A percentile compares a stretch with the other conserved stretches of the same genome.
Conservation (phyloP, 1,140 invertebrate species). For the Solenopsis fugax region DNA sequence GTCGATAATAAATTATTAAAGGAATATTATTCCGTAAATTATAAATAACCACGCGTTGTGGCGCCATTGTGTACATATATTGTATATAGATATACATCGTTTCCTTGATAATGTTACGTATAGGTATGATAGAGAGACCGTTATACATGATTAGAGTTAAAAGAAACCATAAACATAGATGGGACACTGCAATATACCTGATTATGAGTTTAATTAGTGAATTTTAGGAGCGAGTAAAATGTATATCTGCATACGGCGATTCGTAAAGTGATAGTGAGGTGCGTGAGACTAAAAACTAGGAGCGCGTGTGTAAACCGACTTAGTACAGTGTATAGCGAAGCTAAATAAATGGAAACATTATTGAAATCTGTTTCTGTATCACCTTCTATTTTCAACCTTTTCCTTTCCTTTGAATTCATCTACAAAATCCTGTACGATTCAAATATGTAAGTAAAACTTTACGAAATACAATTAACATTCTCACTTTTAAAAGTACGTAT, state of each 20-base stretch:
- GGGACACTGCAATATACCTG: constrained; percentile 87
- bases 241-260: constrained; percentile 76
- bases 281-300: constrained; percentile 68
- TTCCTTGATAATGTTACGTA: constrained; percentile 76
- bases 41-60: constrained; percentile 69
- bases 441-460: background rate
- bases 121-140: constrained; percentile 77
- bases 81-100: constrained; percentile 74
- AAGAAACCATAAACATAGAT: constrained; percentile 82
- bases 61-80: constrained; percentile 79
- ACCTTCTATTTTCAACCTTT: constrained; percentile 3
- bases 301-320: constrained; percentile 77
- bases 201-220: constrained; percentile 85
- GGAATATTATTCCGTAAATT: constrained; percentile 81
- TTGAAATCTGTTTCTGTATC: constrained; percentile 68
- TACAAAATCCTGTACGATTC: background rate
- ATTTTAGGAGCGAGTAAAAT: constrained; percentile 84
- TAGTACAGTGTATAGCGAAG: constrained; percentile 84
- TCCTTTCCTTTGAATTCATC: background rate
- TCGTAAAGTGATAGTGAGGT: constrained; percentile 69
- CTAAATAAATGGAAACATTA: constrained; percentile 85
- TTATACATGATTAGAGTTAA: constrained; percentile 78
- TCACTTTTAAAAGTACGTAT: background rate
- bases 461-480: background rate
- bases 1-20: constrained; percentile 84